Base-by-base conservation (phyloP, 2,113 vertebrate genomes). In the Oxygymnocypris stewartii region DNA sequence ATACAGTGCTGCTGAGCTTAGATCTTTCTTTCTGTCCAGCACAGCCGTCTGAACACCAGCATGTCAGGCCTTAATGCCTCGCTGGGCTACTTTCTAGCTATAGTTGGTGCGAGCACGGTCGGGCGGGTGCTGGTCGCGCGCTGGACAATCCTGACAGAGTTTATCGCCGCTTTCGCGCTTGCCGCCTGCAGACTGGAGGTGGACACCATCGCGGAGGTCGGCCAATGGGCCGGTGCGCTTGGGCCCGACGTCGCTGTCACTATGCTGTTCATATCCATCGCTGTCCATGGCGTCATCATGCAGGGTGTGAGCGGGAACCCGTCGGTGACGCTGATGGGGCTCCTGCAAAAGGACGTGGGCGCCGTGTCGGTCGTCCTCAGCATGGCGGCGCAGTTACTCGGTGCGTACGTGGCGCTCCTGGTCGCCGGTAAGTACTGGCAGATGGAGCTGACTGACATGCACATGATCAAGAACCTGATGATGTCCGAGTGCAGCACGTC, bases 31-130 rank as follows among this genome's bases (percentile, higher is more conserved):
- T 54, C 69, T 25, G 86, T 88, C 71, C 79, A 81, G 44, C 51
- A 84, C 87, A 73, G 20, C 35, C 6, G 2, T 35, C 31, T 35
- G 28, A 37, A 37, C 31, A 54, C 4, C 88, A 79, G 51, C 89
- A 99, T 99, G 97, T 94, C 96, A 3, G 94, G 94, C 81, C 93
- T 99, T 28, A 98, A 99, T 0, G 93, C 96, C 23, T 96, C 97
- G 40, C 91, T 98, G 0, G 95, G 88, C 7, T 98, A 97, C 92
- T 95, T 99, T 8, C 5, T 94, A 7, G 79, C 92, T 3, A 91
- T 92, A 0, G 79, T 94, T 0, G 89, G 89, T 1, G 47, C 93
- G 47, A 95, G 95, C 10, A 93, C 94, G 87, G 86, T 1, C 0
- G 82, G 93, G 73, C 89, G 93, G 71, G 12, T 74, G 8, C 44